phyloP scores from a whole-genome alignment of 2,888 invertebrate genomes.

The Chrysolina americana region DNA sequence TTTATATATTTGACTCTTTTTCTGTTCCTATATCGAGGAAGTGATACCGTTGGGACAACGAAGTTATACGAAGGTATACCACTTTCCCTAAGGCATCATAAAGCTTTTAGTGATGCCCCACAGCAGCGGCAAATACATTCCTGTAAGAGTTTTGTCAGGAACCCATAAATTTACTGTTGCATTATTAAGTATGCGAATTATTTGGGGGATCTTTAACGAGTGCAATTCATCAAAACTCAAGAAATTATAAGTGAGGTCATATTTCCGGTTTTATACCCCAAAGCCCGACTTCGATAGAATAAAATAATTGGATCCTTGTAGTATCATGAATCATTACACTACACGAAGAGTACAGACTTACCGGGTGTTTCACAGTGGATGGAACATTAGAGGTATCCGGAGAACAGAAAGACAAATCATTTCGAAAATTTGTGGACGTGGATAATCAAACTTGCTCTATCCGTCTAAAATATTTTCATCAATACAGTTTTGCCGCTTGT shows the following conservation, averaged over 20 bases:
- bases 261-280: too few species aligned
- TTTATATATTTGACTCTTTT: not conserved
- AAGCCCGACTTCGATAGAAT: too few species aligned
- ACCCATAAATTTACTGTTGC: not conserved
- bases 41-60: conserved; percentile 7
- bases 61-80: not conserved
- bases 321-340: too few species aligned
- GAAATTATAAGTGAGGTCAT: not conserved
- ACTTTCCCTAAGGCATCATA: conserved; percentile 6
- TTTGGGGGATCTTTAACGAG: not conserved
- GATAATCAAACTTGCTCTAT: too few species aligned
- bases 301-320: too few species aligned
- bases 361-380: too few species aligned
- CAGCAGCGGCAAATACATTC: not conserved
- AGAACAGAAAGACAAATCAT: too few species aligned
- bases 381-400: too few species aligned
- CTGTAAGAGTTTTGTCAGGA: not conserved
- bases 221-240: not conserved
- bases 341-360: too few species aligned
- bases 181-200: not conserved
- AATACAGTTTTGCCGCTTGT: too few species aligned
- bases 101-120: conserved; percentile 9
- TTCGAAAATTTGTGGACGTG: too few species aligned
- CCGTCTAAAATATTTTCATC: too few species aligned
- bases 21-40: not conserved